A percentile compares a stretch with the other conserved stretches of the same genome.
phyloP scores from a whole-genome alignment of 1,140 invertebrate genomes.

The Ceratoteleas bidentatus region DNA sequence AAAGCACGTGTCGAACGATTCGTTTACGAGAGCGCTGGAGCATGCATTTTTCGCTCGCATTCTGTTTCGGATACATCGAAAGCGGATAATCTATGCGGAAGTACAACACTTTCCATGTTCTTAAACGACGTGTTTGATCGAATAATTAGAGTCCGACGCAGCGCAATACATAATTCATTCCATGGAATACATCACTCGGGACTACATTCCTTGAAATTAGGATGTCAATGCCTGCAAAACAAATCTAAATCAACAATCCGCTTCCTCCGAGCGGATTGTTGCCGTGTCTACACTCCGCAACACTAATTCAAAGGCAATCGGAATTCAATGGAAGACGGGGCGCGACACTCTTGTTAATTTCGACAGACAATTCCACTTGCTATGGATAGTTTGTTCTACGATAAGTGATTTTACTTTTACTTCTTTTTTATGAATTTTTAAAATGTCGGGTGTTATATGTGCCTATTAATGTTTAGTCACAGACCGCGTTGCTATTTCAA shows the following conservation, averaged over 20 bases:
- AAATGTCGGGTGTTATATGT: too few species aligned
- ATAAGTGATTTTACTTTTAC: too few species aligned
- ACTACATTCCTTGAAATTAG: conserved; percentile 39
- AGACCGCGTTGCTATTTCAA: too few species aligned
- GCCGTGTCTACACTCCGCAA: conserved; percentile 14
- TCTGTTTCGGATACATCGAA: not conserved
- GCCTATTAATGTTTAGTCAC: too few species aligned
- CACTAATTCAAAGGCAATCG: conserved; percentile 34
- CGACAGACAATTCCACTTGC: too few species aligned
- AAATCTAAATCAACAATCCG: conserved; percentile 36
- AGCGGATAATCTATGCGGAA: not conserved
- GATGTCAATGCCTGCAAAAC: conserved; percentile 42
- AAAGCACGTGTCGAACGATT: too few species aligned
- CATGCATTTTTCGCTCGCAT: too few species aligned
- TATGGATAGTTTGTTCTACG: too few species aligned
- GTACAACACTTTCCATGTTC: conserved; percentile 3
- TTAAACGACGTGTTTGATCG: conserved; percentile 24
- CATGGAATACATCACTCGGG: conserved; percentile 13
- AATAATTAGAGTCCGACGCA: conserved; percentile 16
- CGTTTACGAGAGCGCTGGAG: too few species aligned
- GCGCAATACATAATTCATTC: conserved; percentile 37
- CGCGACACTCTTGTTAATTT: too few species aligned
- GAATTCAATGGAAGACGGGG: too few species aligned
- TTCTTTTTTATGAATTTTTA: too few species aligned
- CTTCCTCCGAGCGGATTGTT: conserved; percentile 32